Evolutionary conservation across 2,113 vertebrate species (phyloP), one percentile per base, ranked within the genome.

Genomic region (Semnopithecus entellus): DNA sequence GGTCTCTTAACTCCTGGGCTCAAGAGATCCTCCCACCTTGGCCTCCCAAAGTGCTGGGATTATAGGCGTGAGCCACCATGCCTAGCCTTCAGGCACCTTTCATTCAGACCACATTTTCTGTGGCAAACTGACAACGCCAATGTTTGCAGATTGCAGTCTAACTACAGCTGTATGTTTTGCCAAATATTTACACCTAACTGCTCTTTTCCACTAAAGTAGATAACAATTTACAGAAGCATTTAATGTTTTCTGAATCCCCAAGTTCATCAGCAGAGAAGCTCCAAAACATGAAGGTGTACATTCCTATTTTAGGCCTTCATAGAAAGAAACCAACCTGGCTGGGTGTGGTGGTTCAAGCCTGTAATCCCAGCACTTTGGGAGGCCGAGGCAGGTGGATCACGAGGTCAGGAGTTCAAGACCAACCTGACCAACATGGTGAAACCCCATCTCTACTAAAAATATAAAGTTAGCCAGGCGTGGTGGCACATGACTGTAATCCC

Each of bases 221-320:
- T 90, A 66, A 87, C 32, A 3, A 93, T 94, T 91, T 97, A 50
- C 70, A 90, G 57, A 95, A 90, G 35, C 59, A 92, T 87, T 70
- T 95, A 43, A 43, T 85, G 27, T 79, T 91, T 94, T 79, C 52
- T 52, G 40, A 78, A 5, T 94, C 32, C n/a, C 43, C 57, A 87
- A 45, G 27, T 9, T 95, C 75, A 50, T 86, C 66, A 70, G 91
- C 83, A 96, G 80, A 85, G 50, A 92, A 35, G 57, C 16, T 82
- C 13, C 89, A 50, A 93, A 81, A 27, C 35, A 81, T 73, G 6
- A 89, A 91, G 59, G 52, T 32, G 93, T 88, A 80, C 32, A 59
- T 11, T 23, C 68, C 90, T 43, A n/a, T n/a, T 92, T 89, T 43
- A 86, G 43, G 20, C 45, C 89, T 79, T 72, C 22, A 43, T 30